phyloP scores from a whole-genome alignment of 1,140 invertebrate genomes.

The Apolygus lucorum region DNA sequence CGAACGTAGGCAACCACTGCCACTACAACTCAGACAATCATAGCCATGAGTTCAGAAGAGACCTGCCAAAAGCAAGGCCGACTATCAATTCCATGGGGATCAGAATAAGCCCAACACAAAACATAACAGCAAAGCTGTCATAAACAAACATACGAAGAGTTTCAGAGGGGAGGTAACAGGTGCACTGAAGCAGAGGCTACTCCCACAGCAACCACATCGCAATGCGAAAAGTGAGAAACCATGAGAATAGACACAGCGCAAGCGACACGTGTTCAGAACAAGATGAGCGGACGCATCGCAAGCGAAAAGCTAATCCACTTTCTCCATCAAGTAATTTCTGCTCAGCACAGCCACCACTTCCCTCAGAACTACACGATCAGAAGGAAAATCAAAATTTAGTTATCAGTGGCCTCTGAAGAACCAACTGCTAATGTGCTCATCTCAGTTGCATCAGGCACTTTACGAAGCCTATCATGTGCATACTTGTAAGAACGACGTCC shows the following conservation, averaged over 20 bases:
- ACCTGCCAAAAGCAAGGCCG: too few relatives aligned
- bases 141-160: too few relatives aligned
- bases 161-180: constrained; percentile 7
- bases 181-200: constrained; percentile 1
- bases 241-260: constrained; percentile 15
- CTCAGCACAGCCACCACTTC: neutral
- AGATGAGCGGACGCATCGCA: constrained; percentile 10
- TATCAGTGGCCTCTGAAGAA: neutral
- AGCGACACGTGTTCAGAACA: constrained; percentile 4
- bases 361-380: neutral
- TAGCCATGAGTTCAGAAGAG: too few relatives aligned
- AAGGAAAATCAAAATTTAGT: neutral
- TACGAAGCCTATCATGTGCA: constrained; percentile 5
- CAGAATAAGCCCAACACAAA: too few relatives aligned
- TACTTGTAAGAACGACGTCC: constrained; percentile 6
- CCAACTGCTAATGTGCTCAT: constrained; percentile 1
- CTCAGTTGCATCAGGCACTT: constrained; percentile 16
- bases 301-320: constrained; percentile 10
- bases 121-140: too few relatives aligned
- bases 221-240: constrained; percentile 9
- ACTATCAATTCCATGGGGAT: too few relatives aligned
- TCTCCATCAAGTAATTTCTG: neutral
- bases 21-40: too few relatives aligned
- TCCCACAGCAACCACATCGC: constrained; percentile 7
- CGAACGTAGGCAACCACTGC: too few relatives aligned